phyloP scores from a whole-genome alignment of 2,888 invertebrate genomes.

The Sepioteuthis lessoniana region DNA sequence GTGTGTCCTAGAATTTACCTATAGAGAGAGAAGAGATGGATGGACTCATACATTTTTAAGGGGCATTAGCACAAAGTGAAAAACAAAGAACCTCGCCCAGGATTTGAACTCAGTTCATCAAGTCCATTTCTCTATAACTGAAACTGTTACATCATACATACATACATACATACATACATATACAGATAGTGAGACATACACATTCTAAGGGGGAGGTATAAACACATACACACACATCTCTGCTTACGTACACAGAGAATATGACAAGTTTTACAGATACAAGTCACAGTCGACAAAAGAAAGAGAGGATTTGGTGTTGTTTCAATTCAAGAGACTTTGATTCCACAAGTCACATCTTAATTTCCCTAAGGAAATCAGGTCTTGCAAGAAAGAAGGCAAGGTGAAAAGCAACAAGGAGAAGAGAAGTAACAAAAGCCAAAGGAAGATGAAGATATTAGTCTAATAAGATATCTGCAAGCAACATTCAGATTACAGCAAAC shows the following conservation, averaged over 20 bases:
- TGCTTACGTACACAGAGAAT: not conserved
- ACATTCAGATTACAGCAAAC: not conserved
- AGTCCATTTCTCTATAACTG: not conserved
- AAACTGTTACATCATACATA: not conserved
- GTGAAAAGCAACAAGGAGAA: not conserved
- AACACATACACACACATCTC: not conserved
- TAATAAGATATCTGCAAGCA: not conserved
- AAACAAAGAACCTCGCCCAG: too few species aligned
- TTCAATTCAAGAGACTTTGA: not conserved
- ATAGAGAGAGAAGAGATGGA: too few species aligned
- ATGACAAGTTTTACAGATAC: not conserved
- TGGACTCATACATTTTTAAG: too few species aligned
- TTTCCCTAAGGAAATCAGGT: not conserved
- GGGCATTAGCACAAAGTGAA: too few species aligned
- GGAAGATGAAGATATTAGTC: not conserved
- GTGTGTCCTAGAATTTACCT: too few species aligned
- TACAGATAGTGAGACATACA: not conserved
- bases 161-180: not conserved
- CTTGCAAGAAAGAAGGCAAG: not conserved
- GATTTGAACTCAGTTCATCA: too few species aligned
- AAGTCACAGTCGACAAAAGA: not conserved
- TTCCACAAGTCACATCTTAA: not conserved
- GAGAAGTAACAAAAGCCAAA: not conserved
- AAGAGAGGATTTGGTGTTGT: not conserved
- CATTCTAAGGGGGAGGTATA: not conserved